A percentile compares a stretch with the other conserved stretches of the same genome.
Conservation (phyloP, 2,888 invertebrate species). For the Andricus quercusramuli region DNA sequence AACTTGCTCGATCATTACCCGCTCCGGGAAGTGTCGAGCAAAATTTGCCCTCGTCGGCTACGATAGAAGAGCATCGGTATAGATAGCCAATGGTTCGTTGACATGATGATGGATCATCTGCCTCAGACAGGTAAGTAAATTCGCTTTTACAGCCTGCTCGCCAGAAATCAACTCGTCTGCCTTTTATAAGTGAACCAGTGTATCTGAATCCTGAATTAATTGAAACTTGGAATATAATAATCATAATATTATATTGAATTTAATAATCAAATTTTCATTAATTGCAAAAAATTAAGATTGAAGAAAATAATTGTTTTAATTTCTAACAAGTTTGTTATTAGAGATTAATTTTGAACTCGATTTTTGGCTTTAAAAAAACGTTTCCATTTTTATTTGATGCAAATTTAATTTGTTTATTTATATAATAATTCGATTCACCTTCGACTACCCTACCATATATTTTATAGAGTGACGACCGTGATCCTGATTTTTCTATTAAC, state of each 20-base stretch:
- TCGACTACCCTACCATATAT: no score
- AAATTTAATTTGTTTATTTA: no score
- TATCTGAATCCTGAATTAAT: neutral
- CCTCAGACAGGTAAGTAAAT: slow-evolving; percentile 64
- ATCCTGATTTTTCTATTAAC: no score
- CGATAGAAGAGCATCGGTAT: slow-evolving; percentile 38
- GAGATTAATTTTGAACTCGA: no score
- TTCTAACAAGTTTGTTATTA: no score
- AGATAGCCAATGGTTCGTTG: slow-evolving; percentile 68
- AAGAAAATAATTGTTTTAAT: no score
- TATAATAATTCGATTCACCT: no score
- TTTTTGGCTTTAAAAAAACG: no score
- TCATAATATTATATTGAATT: neutral
- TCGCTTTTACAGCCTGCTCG: slow-evolving; percentile 55
- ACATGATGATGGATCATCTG: slow-evolving; percentile 75
- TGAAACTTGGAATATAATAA: neutral
- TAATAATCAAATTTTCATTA: no score
- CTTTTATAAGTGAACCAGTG: neutral
- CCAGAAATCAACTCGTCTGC: slow-evolving; percentile 16
- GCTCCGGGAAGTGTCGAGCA: slow-evolving; percentile 34
- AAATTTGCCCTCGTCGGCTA: slow-evolving; percentile 20
- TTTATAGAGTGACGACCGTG: no score
- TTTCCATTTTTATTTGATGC: no score
- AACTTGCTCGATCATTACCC: slow-evolving; percentile 36
- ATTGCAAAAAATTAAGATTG: no score